phyloP scores from a whole-genome alignment of 2,888 invertebrate genomes.

The Amblyjoppa proteus region DNA sequence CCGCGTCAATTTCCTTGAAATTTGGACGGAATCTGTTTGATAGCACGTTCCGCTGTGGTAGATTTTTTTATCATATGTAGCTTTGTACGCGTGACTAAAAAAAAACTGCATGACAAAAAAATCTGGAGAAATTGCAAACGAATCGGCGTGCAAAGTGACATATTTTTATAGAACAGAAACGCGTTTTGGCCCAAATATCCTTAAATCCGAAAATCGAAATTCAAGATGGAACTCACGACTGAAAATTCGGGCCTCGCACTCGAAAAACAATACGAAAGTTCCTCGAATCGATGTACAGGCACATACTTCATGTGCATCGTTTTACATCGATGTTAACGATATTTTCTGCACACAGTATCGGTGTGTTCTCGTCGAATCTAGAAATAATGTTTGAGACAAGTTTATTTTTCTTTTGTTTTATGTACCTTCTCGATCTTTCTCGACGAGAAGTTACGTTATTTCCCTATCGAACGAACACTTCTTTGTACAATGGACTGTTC shows the following conservation, averaged over 20 bases:
- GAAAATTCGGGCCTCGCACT: conserved; percentile 7
- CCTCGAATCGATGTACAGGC: conserved; percentile 25
- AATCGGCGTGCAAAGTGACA: too few species aligned
- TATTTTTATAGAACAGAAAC: too few species aligned
- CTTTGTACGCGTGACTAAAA: background rate
- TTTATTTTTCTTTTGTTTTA: background rate
- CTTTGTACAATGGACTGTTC: conserved; percentile 37
- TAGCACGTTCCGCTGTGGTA: too few species aligned
- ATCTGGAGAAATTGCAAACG: background rate
- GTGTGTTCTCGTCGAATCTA: conserved; percentile 14
- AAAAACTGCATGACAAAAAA: too few species aligned
- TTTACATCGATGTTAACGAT: background rate
- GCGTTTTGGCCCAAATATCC: background rate
- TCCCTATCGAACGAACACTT: conserved; percentile 44
- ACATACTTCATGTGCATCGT: background rate
- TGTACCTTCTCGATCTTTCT: background rate
- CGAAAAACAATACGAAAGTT: conserved; percentile 44
- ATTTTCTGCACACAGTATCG: background rate
- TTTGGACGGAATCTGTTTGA: too few species aligned
- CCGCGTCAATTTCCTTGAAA: too few species aligned
- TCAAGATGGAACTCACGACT: conserved; percentile 10
- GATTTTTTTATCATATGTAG: too few species aligned
- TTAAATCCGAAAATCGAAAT: background rate
- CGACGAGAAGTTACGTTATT: conserved; percentile 21
- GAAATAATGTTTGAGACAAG: background rate